Conservation (phyloP, 2,797 vertebrate species). For the Neosilurus mollespiculum region DNA sequence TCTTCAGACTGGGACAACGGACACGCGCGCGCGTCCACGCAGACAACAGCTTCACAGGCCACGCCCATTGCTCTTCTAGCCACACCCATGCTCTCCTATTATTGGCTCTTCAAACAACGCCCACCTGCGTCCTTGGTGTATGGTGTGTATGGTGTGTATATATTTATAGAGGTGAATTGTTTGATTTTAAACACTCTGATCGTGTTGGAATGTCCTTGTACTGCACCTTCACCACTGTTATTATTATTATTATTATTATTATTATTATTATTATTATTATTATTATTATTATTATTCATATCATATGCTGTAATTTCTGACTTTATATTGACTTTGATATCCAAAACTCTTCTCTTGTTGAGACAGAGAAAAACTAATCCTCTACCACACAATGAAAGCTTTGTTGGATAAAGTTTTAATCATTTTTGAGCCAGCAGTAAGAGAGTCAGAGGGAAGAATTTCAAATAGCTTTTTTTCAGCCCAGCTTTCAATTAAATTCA, state of each 20-base stretch:
- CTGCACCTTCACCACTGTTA: neutral
- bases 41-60: neutral
- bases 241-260: no score
- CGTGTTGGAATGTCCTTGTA: no score
- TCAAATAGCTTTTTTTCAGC: neutral
- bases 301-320: neutral
- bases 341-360: neutral
- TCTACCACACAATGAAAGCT: neutral
- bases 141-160: neutral
- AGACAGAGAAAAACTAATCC: neutral
- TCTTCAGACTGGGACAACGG: conserved; percentile 39
- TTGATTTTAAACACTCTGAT: neutral
- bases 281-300: no score
- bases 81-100: neutral
- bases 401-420: neutral
- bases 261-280: no score
- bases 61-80: neutral
- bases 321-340: neutral
- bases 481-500: neutral
- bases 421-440: neutral
- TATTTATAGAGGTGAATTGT: conserved; percentile 6
- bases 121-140: neutral
- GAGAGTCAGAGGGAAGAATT: neutral
- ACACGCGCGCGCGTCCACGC: neutral
- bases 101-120: neutral